These are phyloP conservation scores for Spea bombifrons DNA, from an alignment of 2,113 vertebrate genomes.

Conservation along the genomic window DNA sequence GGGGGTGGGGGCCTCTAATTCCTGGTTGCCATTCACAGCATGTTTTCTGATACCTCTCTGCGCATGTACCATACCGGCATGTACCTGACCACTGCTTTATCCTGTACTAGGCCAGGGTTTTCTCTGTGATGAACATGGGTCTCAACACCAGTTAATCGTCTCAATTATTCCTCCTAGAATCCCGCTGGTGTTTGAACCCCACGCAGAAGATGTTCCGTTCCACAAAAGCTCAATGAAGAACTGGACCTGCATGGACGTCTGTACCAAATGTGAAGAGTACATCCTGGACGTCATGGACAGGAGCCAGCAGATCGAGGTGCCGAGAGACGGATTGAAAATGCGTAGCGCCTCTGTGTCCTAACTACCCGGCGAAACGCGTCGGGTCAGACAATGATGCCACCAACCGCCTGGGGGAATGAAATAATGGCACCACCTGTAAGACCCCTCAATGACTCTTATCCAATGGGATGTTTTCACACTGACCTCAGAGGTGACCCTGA, in stretches of 20 bases:
- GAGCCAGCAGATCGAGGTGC: slow-evolving; percentile 45
- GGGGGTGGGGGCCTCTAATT: too few species aligned
- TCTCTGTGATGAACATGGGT: too few species aligned
- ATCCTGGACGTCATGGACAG: slow-evolving; percentile 50
- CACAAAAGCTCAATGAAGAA: slow-evolving; percentile 37
- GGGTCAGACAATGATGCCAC: not conserved
- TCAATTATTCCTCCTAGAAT: not conserved
- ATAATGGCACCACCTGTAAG: too few species aligned
- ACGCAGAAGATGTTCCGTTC: slow-evolving; percentile 46
- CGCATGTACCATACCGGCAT: too few species aligned
- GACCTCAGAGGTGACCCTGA: not conserved
- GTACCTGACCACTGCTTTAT: too few species aligned
- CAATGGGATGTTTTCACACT: not conserved
- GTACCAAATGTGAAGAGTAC: slow-evolving; percentile 51
- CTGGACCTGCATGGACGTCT: slow-evolving; percentile 59
- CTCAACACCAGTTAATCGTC: too few species aligned
- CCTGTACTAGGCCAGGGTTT: too few species aligned
- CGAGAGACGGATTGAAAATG: slow-evolving; percentile 51
- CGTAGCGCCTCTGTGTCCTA: slow-evolving; percentile 36
- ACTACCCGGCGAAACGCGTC: not conserved
- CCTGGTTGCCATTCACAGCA: too few species aligned
- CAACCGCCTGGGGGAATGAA: not conserved
- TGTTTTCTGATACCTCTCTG: too few species aligned
- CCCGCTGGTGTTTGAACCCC: slow-evolving; percentile 55
- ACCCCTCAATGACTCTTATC: not conserved